Evolutionary conservation across 2,888 invertebrate genomes (phyloP).

Genomic region (Torymus auratus): DNA sequence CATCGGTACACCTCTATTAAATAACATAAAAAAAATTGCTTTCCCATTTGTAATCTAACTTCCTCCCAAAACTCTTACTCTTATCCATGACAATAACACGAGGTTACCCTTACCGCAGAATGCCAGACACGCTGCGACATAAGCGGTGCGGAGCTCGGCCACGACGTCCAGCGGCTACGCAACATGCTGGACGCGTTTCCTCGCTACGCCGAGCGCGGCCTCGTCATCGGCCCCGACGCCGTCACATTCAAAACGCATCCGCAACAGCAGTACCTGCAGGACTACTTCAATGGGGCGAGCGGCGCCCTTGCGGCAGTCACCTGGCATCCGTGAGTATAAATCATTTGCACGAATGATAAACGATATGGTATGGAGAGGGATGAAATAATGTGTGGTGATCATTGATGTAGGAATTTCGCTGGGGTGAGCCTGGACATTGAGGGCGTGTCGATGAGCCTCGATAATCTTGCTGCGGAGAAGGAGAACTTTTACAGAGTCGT

Average conservation of each 20-base stretch:
- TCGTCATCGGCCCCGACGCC: conserved; percentile 76
- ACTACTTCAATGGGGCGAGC: conserved; percentile 76
- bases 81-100: no score
- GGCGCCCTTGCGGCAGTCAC: conserved; percentile 83
- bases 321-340: conserved; percentile 84
- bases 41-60: no score
- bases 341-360: not conserved
- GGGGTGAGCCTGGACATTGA: conserved; percentile 62
- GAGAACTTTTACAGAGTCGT: conserved; percentile 66
- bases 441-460: conserved; percentile 66
- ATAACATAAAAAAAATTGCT: no score
- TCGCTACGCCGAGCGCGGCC: conserved; percentile 68
- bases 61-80: no score
- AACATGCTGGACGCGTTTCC: conserved; percentile 83
- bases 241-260: conserved; percentile 68
- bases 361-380: not conserved
- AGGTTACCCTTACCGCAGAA: conserved; percentile 63
- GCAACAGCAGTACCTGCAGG: conserved; percentile 73
- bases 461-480: conserved; percentile 66
- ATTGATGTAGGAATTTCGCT: conserved; percentile 64
- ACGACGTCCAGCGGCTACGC: conserved; percentile 77
- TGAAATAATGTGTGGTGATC: not conserved
- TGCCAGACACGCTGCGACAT: conserved; percentile 70
- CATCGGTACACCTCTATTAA: no score
- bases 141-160: conserved; percentile 71